Conservation (phyloP, 2,888 invertebrate genomes). For the Hirtodrosophila cameraria region DNA sequence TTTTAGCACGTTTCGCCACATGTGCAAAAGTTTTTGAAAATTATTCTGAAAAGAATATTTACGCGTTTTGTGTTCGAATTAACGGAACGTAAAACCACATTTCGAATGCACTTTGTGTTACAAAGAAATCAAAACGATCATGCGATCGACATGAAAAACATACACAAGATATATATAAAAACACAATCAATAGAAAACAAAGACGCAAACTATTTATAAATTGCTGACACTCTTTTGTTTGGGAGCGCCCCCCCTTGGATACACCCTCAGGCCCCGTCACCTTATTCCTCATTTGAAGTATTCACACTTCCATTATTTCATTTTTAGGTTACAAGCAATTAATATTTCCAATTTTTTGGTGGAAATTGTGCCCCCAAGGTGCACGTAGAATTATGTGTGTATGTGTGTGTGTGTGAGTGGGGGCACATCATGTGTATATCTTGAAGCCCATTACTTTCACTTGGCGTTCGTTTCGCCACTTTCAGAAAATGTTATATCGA, state of each 20-base stretch:
- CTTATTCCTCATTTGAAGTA: conserved; percentile 37
- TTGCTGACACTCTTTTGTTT: conserved; percentile 76
- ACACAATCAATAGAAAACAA: conserved; percentile 70
- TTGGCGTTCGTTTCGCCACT: conserved; percentile 69
- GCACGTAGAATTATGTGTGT: conserved; percentile 36
- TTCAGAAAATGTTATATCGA: conserved; percentile 56
- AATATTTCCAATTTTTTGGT: conserved; percentile 58
- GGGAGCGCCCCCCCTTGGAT: conserved; percentile 16
- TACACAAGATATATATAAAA: conserved; percentile 40
- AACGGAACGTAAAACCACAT: conserved; percentile 35
- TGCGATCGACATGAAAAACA: conserved; percentile 26
- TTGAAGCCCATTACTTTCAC: conserved; percentile 72
- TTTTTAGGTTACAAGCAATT: conserved; percentile 77
- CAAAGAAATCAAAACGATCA: conserved; percentile 41
- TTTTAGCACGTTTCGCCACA: conserved; percentile 75
- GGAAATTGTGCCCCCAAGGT: conserved; percentile 36
- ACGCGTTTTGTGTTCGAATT: conserved; percentile 55
- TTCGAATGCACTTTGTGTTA: conserved; percentile 58
- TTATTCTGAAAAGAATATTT: conserved; percentile 48
- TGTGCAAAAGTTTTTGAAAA: conserved; percentile 72
- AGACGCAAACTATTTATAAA: conserved; percentile 72
- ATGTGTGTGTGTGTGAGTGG: conserved; percentile 13
- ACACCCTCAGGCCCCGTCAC: neutral
- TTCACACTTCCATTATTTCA: conserved; percentile 67
- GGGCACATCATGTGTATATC: conserved; percentile 45